Percentiles rank a stretch among this genome's conserved stretches.
Conservation (phyloP, 2,113 vertebrate genomes). For the Prolemur simus region DNA sequence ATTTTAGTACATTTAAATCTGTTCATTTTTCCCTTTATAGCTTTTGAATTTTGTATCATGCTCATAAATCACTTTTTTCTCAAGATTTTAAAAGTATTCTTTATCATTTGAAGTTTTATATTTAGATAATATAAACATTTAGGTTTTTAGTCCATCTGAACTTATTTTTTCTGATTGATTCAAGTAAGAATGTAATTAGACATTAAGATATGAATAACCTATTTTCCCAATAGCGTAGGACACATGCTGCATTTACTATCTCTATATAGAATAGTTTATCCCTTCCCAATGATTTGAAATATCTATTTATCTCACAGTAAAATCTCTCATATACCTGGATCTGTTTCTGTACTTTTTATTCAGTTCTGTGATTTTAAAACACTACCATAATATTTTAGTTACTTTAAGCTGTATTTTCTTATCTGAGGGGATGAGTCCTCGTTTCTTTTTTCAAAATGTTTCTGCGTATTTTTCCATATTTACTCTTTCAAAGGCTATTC, state of each 20-base stretch:
- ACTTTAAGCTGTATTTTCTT: background rate
- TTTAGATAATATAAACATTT: constrained; percentile 22
- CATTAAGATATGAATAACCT: constrained; percentile 18
- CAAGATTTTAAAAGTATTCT: background rate
- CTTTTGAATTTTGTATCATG: constrained; percentile 35
- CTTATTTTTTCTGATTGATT: constrained; percentile 47
- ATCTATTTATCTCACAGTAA: background rate
- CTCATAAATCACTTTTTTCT: background rate
- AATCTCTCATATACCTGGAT: background rate
- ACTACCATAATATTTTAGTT: background rate
- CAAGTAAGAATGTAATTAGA: background rate
- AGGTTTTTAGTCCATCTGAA: background rate
- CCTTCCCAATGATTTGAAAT: background rate
- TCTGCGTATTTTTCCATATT: background rate
- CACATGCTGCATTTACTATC: background rate
- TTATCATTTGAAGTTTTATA: background rate
- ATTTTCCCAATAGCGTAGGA: background rate
- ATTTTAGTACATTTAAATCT: constrained; percentile 34
- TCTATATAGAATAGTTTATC: background rate
- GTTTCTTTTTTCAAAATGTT: background rate
- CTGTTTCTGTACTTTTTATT: background rate
- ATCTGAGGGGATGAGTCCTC: background rate
- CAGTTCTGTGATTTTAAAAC: background rate
- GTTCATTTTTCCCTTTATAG: background rate
- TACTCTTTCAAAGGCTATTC: background rate